phyloP scores from a whole-genome alignment of 1,140 invertebrate species.

The Trichoplusia ni region DNA sequence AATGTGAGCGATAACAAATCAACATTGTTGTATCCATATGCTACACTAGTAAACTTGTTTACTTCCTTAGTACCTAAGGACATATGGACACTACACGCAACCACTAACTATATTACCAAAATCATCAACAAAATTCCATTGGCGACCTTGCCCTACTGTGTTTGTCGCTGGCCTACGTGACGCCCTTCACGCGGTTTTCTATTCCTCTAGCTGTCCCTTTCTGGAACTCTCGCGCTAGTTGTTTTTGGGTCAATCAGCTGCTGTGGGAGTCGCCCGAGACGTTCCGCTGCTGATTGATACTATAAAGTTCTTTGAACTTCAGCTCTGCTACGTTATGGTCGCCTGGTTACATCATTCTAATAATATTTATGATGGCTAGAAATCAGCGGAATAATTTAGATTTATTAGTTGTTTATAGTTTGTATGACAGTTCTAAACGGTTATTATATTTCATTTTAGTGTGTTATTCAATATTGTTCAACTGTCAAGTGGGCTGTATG shows the following conservation, averaged over 20 bases:
- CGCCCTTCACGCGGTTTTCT: slow-evolving; percentile 45
- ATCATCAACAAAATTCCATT: slow-evolving; percentile 20
- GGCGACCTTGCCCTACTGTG: slow-evolving; percentile 50
- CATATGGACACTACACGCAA: neutral
- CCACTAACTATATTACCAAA: slow-evolving; percentile 2
- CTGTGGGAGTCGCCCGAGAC: slow-evolving; percentile 12
- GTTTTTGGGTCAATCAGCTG: slow-evolving; percentile 45
- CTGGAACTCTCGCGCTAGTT: slow-evolving; percentile 25
- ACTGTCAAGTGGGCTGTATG: neutral
- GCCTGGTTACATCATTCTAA: slow-evolving; percentile 9
- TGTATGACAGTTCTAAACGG: neutral
- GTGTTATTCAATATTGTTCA: neutral
- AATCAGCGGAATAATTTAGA: neutral
- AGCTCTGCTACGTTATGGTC: slow-evolving; percentile 1
- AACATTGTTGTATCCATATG: neutral
- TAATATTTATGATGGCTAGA: slow-evolving; percentile 5
- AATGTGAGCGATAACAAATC: neutral
- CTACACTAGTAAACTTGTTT: neutral
- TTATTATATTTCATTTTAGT: neutral
- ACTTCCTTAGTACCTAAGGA: neutral
- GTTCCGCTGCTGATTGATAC: slow-evolving; percentile 19
- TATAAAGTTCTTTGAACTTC: slow-evolving; percentile 25
- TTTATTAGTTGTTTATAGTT: neutral
- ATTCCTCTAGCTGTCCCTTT: slow-evolving; percentile 39
- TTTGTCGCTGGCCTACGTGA: slow-evolving; percentile 51